Percentiles rank a stretch among this genome's conserved stretches.
phyloP scores from a whole-genome alignment of 1,140 invertebrate species.

The Drosophila dunni region DNA sequence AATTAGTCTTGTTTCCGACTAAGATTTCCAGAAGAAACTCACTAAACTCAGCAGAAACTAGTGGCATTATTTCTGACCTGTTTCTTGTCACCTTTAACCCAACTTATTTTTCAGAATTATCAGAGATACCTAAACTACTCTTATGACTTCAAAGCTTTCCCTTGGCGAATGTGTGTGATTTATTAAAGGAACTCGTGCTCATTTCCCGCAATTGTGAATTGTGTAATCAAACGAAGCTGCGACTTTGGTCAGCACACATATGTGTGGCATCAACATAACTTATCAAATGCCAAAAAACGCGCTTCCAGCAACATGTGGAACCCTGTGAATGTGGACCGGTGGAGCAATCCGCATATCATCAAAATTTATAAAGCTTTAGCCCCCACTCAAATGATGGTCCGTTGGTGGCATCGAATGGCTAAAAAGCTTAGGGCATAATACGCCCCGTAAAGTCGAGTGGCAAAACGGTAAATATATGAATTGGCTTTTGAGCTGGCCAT shows the following conservation, averaged over 20 bases:
- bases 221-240: constrained; percentile 5
- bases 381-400: constrained; percentile 23
- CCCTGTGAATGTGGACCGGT: constrained; percentile 54
- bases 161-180: neutral
- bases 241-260: constrained; percentile 1
- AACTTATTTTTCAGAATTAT: neutral
- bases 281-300: constrained; percentile 35
- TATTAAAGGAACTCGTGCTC: neutral
- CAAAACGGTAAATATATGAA: constrained; percentile 80
- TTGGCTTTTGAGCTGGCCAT: constrained; percentile 71
- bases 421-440: constrained; percentile 74
- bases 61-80: no score
- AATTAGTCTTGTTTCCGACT: no score
- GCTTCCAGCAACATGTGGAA: constrained; percentile 65
- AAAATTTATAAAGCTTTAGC: constrained; percentile 72
- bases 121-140: neutral
- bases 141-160: constrained; percentile 1
- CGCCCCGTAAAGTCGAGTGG: constrained; percentile 58
- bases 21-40: no score
- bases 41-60: no score
- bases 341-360: constrained; percentile 54
- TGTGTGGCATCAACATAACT: constrained; percentile 16
- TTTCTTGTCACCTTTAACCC: no score
- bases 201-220: neutral
- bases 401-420: constrained; percentile 55